Percentiles rank a stretch among this genome's conserved stretches.
Conservation (phyloP, 35 echinoderm and acorn worm species). For the Eucidaris tribuloides region DNA sequence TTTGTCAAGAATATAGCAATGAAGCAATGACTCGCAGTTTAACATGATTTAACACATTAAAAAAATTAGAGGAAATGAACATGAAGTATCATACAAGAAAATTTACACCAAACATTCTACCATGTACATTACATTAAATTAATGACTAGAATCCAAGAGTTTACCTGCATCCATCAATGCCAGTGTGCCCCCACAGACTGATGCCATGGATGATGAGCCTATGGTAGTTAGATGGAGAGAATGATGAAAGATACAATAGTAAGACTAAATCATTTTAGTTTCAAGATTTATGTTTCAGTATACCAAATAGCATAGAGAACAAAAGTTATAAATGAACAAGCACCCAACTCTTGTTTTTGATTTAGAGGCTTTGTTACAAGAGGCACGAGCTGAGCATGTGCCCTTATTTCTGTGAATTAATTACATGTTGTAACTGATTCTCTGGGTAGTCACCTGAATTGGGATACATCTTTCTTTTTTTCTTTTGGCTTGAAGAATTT, state of each 20-base stretch:
- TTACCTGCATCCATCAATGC: conserved; percentile 96
- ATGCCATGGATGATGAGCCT: conserved; percentile 97
- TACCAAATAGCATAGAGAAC: not conserved
- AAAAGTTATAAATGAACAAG: not conserved
- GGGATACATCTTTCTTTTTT: too few relatives aligned
- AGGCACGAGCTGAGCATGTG: not conserved
- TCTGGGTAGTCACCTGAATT: too few relatives aligned
- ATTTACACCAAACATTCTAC: not conserved
- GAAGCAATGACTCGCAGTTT: not conserved
- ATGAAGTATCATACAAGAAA: not conserved
- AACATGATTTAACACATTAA: not conserved
- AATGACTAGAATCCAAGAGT: not conserved
- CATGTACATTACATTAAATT: not conserved
- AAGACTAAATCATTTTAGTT: not conserved
- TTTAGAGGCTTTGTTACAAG: not conserved
- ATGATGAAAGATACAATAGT: too few relatives aligned
- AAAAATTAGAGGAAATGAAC: not conserved
- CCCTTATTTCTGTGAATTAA: too few relatives aligned
- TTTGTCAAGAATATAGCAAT: not conserved
- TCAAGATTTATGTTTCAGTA: not conserved
- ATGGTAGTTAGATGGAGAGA: not conserved
- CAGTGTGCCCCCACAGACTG: conserved; percentile 87
- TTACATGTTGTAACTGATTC: too few relatives aligned
- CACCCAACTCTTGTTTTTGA: not conserved
- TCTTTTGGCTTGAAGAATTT: too few relatives aligned